Percentiles rank a stretch among this genome's conserved stretches.
Evolutionary conservation across 2,888 invertebrate species (phyloP).

Genomic region (Craniophora ligustri): DNA sequence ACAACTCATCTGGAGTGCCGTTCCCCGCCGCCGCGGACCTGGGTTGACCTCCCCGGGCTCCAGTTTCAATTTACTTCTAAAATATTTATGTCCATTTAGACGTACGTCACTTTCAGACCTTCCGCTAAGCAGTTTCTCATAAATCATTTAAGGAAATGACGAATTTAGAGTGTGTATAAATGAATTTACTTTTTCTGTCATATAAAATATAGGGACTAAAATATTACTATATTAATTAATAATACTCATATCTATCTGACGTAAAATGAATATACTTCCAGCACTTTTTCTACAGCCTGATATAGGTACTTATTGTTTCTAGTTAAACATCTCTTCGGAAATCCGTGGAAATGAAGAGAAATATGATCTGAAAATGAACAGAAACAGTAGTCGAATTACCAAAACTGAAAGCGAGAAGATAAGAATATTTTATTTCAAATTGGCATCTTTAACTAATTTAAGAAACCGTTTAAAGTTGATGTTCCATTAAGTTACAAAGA

Average conservation of each 20-base stretch:
- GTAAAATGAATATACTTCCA: too few species aligned
- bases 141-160: conserved; percentile 61
- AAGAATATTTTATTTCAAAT: conserved; percentile 27
- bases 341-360: conserved; percentile 22
- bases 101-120: conserved; percentile 57
- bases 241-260: too few species aligned
- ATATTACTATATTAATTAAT: background rate
- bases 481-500: conserved; percentile 1
- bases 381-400: conserved; percentile 25
- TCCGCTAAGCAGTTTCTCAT: conserved; percentile 53
- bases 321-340: conserved; percentile 16
- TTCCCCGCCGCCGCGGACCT: conserved; percentile 20
- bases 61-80: conserved; percentile 66
- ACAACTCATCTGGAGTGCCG: conserved; percentile 44
- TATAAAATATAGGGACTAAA: conserved; percentile 5
- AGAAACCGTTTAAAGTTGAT: conserved; percentile 10
- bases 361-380: conserved; percentile 19
- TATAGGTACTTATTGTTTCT: too few species aligned
- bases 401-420: conserved; percentile 3
- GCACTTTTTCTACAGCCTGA: too few species aligned
- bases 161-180: conserved; percentile 55
- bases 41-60: conserved; percentile 31
- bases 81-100: conserved; percentile 71
- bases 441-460: conserved; percentile 15
- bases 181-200: conserved; percentile 41